phyloP scores from a whole-genome alignment of 2,888 invertebrate genomes.

The Thecophora atra region DNA sequence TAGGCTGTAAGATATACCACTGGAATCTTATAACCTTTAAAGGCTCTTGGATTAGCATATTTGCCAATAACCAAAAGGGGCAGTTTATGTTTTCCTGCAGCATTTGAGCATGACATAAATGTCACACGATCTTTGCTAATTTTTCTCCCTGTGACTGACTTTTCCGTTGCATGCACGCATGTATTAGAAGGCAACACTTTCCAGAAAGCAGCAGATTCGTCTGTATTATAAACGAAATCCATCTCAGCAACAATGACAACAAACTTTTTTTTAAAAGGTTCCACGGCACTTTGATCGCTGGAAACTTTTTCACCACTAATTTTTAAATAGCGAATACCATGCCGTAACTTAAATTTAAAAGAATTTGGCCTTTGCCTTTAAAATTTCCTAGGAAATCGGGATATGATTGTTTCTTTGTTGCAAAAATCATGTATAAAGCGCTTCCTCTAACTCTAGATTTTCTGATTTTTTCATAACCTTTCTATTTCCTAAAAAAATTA shows the following conservation, averaged over 20 bases:
- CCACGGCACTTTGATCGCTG: neutral
- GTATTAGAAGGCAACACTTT: neutral
- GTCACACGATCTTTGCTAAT: neutral
- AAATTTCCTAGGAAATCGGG: too few species aligned
- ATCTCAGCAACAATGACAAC: neutral
- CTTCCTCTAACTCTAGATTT: too few species aligned
- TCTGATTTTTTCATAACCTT: too few species aligned
- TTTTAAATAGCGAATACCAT: slow-evolving; percentile 7
- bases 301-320: slow-evolving; percentile 14
- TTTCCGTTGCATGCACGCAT: neutral
- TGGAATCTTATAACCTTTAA: slow-evolving; percentile 41
- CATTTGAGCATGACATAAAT: neutral
- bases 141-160: neutral
- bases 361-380: too few species aligned
- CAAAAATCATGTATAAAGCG: too few species aligned
- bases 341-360: neutral
- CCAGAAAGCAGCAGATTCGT: neutral
- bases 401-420: too few species aligned
- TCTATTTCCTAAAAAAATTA: too few species aligned
- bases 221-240: neutral
- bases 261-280: slow-evolving; percentile 8
- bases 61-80: slow-evolving; percentile 44
- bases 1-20: neutral
- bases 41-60: slow-evolving; percentile 41
- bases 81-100: slow-evolving; percentile 43